Evolutionary conservation across 2,113 vertebrate species (phyloP).

Genomic region (Callospermophilus lateralis): DNA sequence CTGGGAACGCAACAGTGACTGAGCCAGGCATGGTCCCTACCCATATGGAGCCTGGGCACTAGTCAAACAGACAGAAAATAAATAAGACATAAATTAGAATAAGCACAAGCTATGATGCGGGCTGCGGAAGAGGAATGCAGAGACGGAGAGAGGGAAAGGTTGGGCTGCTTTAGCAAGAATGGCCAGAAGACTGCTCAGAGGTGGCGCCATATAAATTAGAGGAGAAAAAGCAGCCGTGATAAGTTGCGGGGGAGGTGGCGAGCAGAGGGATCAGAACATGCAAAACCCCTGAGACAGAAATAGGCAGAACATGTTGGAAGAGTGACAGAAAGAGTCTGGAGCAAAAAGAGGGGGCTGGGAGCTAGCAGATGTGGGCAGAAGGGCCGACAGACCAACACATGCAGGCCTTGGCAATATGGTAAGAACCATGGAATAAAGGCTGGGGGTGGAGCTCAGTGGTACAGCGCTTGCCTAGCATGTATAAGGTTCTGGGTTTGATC

Average conservation of each 20-base stretch:
- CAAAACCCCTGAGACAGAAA: background rate
- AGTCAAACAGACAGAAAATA: background rate
- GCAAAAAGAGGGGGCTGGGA: background rate
- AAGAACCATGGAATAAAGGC: background rate
- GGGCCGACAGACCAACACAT: background rate
- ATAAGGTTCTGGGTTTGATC: background rate
- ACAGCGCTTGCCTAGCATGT: background rate
- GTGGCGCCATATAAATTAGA: background rate
- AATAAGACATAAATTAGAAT: background rate
- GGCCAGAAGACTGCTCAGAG: background rate
- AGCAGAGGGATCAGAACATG: background rate
- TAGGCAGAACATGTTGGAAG: background rate
- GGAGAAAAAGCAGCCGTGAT: background rate
- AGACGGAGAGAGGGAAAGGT: background rate
- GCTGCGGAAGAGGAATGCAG: background rate
- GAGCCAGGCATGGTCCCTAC: background rate
- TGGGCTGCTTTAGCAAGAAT: background rate
- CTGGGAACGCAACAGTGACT: background rate
- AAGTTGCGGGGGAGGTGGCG: background rate
- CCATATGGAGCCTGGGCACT: background rate
- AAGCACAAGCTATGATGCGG: background rate
- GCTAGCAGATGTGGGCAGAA: background rate
- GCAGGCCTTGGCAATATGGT: background rate
- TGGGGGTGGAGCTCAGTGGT: background rate
- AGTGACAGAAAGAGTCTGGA: background rate